Conservation (phyloP, 2,797 vertebrate species). For the Botia almorhae region DNA sequence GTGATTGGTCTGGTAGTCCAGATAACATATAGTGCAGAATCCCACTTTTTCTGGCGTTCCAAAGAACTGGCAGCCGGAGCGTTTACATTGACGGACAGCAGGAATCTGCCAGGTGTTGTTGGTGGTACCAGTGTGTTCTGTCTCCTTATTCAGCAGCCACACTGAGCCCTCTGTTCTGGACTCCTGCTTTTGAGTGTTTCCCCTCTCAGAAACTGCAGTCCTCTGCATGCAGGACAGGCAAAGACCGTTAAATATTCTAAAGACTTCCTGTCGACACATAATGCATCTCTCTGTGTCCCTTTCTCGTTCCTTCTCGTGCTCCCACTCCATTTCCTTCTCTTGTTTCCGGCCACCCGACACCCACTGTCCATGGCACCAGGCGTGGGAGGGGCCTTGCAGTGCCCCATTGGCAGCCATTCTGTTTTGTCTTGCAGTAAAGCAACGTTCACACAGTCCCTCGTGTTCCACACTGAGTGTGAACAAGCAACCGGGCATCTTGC, state of each 20-base stretch:
- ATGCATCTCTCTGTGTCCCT: slow-evolving; percentile 81
- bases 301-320: slow-evolving; percentile 72
- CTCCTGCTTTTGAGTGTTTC: slow-evolving; percentile 76
- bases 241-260: slow-evolving; percentile 93
- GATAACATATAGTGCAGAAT: slow-evolving; percentile 97
- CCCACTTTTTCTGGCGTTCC: slow-evolving; percentile 92
- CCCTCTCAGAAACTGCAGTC: slow-evolving; percentile 76
- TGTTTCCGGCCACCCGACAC: slow-evolving; percentile 35
- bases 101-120: slow-evolving; percentile 77
- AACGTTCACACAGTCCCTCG: slow-evolving; percentile 93
- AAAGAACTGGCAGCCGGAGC: slow-evolving; percentile 91
- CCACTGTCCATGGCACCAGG: slow-evolving; percentile 61
- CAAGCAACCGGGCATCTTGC: slow-evolving; percentile 93
- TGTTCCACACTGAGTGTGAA: slow-evolving; percentile 94
- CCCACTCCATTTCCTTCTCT: slow-evolving; percentile 63
- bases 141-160: slow-evolving; percentile 75
- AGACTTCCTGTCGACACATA: slow-evolving; percentile 86
- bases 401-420: slow-evolving; percentile 46
- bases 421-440: slow-evolving; percentile 85
- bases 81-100: slow-evolving; percentile 83
- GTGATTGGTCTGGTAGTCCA: slow-evolving; percentile 94
- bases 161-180: slow-evolving; percentile 73
- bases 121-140: slow-evolving; percentile 75
- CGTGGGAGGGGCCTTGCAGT: slow-evolving; percentile 70
- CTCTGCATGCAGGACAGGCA: slow-evolving; percentile 94